These are phyloP conservation scores for Pristionchus entomophagus DNA, from an alignment of 2,888 invertebrate species.

Conservation along the genomic window DNA sequence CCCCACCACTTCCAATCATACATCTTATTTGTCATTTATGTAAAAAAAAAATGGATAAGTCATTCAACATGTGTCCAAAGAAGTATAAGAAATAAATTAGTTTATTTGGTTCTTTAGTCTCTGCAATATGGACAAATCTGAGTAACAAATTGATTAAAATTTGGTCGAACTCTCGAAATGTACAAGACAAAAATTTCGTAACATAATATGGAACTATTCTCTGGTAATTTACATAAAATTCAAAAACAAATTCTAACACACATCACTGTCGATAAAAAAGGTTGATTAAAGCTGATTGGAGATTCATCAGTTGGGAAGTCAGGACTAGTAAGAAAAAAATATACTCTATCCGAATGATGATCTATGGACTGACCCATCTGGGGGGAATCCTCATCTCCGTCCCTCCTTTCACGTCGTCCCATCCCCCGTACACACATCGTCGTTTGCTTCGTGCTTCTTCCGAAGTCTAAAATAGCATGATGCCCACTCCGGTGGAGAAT, in stretches of 20 bases:
- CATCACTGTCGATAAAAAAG: background rate
- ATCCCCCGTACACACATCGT: conserved; percentile 51
- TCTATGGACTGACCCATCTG: background rate
- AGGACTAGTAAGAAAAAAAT: background rate
- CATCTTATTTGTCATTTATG: background rate
- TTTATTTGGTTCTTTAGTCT: background rate
- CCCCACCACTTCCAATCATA: background rate
- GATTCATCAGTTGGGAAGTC: background rate
- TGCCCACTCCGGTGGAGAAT: background rate
- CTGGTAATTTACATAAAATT: background rate
- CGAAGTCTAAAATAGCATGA: conserved; percentile 56
- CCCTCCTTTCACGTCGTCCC: background rate
- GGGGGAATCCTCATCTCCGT: background rate
- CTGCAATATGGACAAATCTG: conserved; percentile 5
- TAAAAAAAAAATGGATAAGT: background rate
- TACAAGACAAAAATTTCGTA: background rate
- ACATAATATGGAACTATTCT: background rate
- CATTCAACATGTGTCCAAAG: background rate
- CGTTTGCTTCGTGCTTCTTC: conserved; percentile 66
- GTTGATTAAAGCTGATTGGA: background rate
- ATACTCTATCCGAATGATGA: no score
- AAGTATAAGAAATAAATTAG: conserved; percentile 2
- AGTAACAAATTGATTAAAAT: conserved; percentile 24
- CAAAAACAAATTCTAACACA: background rate
- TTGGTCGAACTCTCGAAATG: conserved; percentile 8